Evolutionary conservation across 2,113 vertebrate genomes (phyloP), one percentile per base, ranked within the genome.

Genomic region (Mesitornis unicolor): DNA sequence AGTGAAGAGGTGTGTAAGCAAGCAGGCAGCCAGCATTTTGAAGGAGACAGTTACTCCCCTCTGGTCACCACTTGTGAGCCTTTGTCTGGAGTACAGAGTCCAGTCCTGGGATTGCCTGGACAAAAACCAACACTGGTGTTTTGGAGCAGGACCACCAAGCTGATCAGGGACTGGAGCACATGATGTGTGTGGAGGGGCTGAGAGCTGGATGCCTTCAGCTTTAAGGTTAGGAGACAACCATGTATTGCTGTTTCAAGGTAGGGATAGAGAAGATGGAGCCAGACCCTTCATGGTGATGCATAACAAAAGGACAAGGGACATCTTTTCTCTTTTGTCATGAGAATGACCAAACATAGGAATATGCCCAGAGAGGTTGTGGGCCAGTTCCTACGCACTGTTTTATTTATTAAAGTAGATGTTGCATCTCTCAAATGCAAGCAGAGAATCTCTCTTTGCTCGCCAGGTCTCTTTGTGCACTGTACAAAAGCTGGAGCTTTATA

Each of bases 51-150:
- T 80, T 53, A 18, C 11, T 70, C 8, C 18, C 20, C 10, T 61
- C 21, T 67, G 16, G 31, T 20, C 43, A 84, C 33, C 21, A 15
- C 17, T 22, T 75, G 13, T 74, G 25, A 51, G 75, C 35, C 9
- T 43, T 77, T 24, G n/a, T 60, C 28, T 50, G 29, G 45, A 57
- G 14, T 33, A 7, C 15, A 33, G 20, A 74, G 13, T 33, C 31
- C 42, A 61, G 4, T 40, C 42, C 19, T 77, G 33, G n/a, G 19
- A 26, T 88, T n/a, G 20, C 15, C 36, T 71, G 51, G 29, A 8
- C n/a, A 29, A n/a, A 69, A 47, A 42, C 4, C 4, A 5, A 3
- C 5, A 2, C 4, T 1, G 0, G 4, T 63, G 10, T 65, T 87
- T 60, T 79, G 47, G 31, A 73, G 24, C 48, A 90, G 47, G 42